Conservation (phyloP, 2,888 invertebrate species). For the Heliconius erato region DNA sequence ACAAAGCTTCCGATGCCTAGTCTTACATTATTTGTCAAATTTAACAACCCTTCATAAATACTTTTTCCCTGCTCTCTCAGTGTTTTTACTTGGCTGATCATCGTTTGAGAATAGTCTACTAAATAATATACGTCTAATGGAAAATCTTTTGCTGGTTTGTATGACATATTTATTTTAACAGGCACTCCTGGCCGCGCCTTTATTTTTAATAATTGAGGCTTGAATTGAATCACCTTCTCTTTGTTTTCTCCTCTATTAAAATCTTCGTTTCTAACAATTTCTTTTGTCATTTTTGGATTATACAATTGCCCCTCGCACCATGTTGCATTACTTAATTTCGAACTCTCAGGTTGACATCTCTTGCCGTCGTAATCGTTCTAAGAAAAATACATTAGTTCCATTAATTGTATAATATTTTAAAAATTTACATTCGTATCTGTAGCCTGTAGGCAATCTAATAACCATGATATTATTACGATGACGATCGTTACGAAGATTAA, state of each 20-base stretch:
- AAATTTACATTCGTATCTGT: neutral
- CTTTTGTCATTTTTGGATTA: constrained; percentile 50
- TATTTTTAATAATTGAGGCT: constrained; percentile 84
- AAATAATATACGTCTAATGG: constrained; percentile 94
- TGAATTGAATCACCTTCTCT: constrained; percentile 74
- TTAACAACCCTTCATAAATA: constrained; percentile 80
- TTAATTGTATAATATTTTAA: neutral
- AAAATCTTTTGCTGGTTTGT: constrained; percentile 89
- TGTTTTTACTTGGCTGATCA: constrained; percentile 86
- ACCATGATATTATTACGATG: too few relatives aligned
- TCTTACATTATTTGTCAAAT: constrained; percentile 87
- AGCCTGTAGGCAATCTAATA: too few relatives aligned
- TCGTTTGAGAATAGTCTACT: constrained; percentile 92
- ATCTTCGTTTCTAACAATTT: constrained; percentile 30
- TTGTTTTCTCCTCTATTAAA: constrained; percentile 51
- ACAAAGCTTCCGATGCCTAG: constrained; percentile 90
- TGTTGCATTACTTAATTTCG: constrained; percentile 25
- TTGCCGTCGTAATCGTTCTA: constrained; percentile 52
- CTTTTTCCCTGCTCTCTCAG: constrained; percentile 80
- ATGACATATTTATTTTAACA: constrained; percentile 74
- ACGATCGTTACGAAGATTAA: too few relatives aligned
- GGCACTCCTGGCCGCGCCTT: constrained; percentile 79
- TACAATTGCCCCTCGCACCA: constrained; percentile 61
- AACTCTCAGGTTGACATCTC: constrained; percentile 60
- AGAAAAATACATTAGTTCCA: constrained; percentile 39